Conservation (phyloP, 2,888 invertebrate species). For the Cecidostiba fungosa region DNA sequence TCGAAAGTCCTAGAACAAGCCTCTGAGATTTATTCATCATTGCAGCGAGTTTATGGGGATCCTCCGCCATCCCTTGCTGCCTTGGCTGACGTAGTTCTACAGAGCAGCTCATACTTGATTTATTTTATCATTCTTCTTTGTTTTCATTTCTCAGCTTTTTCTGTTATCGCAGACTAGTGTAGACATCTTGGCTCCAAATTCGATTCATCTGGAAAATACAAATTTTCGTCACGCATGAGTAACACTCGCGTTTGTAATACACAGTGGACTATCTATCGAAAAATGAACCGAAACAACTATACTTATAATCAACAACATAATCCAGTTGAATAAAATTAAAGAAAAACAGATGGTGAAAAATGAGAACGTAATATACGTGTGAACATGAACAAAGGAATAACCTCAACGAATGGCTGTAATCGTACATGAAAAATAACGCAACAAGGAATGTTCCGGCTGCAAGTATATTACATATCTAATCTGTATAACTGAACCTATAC, state of each 20-base stretch:
- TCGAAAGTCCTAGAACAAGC: conserved; percentile 91
- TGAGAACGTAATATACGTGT: background rate
- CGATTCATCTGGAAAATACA: conserved; percentile 48
- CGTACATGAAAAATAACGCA: background rate
- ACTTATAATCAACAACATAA: background rate
- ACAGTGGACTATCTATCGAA: background rate
- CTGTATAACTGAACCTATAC: conserved; percentile 40
- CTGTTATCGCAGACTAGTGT: conserved; percentile 57
- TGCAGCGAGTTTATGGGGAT: conserved; percentile 77
- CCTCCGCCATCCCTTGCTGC: conserved; percentile 78
- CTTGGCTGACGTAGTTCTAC: conserved; percentile 77
- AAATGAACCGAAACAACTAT: background rate
- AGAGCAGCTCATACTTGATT: conserved; percentile 76
- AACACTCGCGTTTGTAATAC: too few relatives aligned
- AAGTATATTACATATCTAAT: conserved; percentile 33
- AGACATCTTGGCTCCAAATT: background rate
- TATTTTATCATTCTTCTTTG: conserved; percentile 63
- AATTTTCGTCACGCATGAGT: background rate
- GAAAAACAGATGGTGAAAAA: conserved; percentile 12
- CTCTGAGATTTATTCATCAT: conserved; percentile 86
- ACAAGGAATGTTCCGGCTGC: background rate
- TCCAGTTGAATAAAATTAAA: background rate
- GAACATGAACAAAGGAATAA: conserved; percentile 4
- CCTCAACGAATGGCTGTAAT: background rate
- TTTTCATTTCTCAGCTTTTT: conserved; percentile 62